A percentile compares a stretch with the other conserved stretches of the same genome.
phyloP scores from a whole-genome alignment of 1,140 invertebrate species.

The Elymnias hypermnestra region DNA sequence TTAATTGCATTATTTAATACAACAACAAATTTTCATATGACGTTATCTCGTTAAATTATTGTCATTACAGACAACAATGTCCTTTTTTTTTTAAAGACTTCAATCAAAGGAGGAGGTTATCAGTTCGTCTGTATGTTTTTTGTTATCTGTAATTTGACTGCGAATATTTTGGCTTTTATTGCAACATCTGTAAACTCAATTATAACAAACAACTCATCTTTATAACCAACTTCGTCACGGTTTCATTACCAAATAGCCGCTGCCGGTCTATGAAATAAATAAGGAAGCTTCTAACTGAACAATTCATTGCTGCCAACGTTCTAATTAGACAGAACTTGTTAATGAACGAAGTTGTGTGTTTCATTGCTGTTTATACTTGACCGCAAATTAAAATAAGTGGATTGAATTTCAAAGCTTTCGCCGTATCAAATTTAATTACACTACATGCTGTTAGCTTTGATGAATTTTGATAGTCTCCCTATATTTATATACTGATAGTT shows the following conservation, averaged over 20 bases:
- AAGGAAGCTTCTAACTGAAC: conserved; percentile 48
- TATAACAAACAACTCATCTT: conserved; percentile 15
- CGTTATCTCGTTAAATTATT: too few species aligned
- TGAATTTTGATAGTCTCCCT: conserved; percentile 1
- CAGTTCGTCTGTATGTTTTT: too few species aligned
- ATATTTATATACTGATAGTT: too few species aligned
- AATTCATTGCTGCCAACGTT: conserved; percentile 41
- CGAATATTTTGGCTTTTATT: not conserved
- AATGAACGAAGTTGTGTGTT: conserved; percentile 33
- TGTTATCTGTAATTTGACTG: not conserved
- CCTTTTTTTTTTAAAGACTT: too few species aligned
- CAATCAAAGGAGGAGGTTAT: too few species aligned
- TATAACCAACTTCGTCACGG: conserved; percentile 14
- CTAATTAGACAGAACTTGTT: conserved; percentile 44
- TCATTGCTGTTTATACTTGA: conserved; percentile 30
- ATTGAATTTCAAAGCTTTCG: conserved; percentile 15
- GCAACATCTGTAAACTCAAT: conserved; percentile 8
- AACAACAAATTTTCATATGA: too few species aligned
- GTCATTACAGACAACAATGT: too few species aligned
- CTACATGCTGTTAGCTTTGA: not conserved
- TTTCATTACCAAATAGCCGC: conserved; percentile 33
- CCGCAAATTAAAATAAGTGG: conserved; percentile 30
- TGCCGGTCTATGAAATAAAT: conserved; percentile 32
- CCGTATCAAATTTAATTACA: conserved; percentile 10
- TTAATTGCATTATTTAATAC: too few species aligned